These are phyloP conservation scores for Diadumene lineata DNA, from an alignment of 92 coral and sea anemone genomes.

Conservation along the genomic window DNA sequence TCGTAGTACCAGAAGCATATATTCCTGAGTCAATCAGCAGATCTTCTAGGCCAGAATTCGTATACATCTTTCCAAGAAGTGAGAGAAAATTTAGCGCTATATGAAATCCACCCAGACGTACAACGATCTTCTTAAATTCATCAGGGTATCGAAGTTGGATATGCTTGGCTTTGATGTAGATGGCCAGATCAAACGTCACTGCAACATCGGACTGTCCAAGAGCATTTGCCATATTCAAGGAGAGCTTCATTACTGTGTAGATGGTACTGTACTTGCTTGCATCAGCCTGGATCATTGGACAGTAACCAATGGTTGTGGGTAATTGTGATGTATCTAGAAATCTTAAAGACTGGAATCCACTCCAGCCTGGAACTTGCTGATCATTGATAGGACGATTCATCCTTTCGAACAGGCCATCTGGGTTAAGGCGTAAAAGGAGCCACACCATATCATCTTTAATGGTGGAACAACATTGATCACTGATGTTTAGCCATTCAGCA, in stretches of 20 bases:
- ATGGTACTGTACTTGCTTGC: conserved; percentile 16
- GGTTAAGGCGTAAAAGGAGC: conserved; percentile 8
- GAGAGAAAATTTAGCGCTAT: conserved; percentile 51
- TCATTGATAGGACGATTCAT: neutral
- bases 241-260: conserved; percentile 27
- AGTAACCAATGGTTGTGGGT: conserved; percentile 29
- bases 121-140: conserved; percentile 44
- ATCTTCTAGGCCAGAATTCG: conserved; percentile 49
- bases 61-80: conserved; percentile 53
- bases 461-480: neutral
- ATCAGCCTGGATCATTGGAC: conserved; percentile 12
- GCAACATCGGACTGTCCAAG: conserved; percentile 56
- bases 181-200: conserved; percentile 58
- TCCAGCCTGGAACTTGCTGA: conserved; percentile 37
- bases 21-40: conserved; percentile 71
- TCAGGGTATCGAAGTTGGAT: conserved; percentile 50
- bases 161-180: conserved; percentile 66
- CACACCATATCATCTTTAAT: conserved; percentile 22
- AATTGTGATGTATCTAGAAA: conserved; percentile 3
- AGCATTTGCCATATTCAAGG: neutral
- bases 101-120: conserved; percentile 69
- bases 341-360: conserved; percentile 36
- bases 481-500: conserved; percentile 18
- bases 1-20: conserved; percentile 51
- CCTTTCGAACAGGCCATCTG: neutral